Base-by-base conservation (phyloP, 1,140 invertebrate genomes). In the Lerema accius region DNA sequence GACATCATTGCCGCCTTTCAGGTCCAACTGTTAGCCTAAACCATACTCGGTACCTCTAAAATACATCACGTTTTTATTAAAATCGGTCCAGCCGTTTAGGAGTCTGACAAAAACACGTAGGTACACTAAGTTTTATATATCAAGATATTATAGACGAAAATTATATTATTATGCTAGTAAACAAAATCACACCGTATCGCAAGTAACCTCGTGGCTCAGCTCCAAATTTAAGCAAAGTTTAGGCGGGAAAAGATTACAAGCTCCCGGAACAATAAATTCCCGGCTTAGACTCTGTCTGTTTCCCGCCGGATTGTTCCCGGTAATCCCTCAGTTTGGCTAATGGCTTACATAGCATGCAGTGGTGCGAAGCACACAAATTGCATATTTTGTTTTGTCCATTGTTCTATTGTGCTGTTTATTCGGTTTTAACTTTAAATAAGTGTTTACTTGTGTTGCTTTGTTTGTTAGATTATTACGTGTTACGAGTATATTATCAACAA, bases 251-350 rank as follows among this genome's bases (percentile, higher is more conserved):
- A 58, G 14, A 42, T 60, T 49, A 49, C 45, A 28, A 26, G 35
- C 40, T 4, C 43, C 26, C 13, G 26, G 43, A 56, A 58, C 53
- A 50, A 62, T 67, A 56, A 62, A 67, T 62, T 61, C 50, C 11
- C 43, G 45, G 50, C 59, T 67, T 67, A 67, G 42, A 55, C 45
- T 63, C 48, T 49, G 55, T 65, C 65, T 60, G 68, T 51, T 65
- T 46, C 48, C 49, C 58, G 56, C 51, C 70, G 72, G 70, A 72
- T 70, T 69, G 69, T 53, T 61, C 35, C 45, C 48, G 49, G 53
- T 69, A 76, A 76, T 72, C 67, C 65, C 65, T 67, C 56, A 67
- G 69, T 67, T 63, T 66, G 65, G 63, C 46, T 67, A 68, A 71
- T 71, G 67, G 65, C 42, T 62, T 69, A 51, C 50, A 67, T 48